Evolutionary conservation across 2,888 invertebrate genomes (phyloP).

Genomic region (Cheiracanthium punctorium): DNA sequence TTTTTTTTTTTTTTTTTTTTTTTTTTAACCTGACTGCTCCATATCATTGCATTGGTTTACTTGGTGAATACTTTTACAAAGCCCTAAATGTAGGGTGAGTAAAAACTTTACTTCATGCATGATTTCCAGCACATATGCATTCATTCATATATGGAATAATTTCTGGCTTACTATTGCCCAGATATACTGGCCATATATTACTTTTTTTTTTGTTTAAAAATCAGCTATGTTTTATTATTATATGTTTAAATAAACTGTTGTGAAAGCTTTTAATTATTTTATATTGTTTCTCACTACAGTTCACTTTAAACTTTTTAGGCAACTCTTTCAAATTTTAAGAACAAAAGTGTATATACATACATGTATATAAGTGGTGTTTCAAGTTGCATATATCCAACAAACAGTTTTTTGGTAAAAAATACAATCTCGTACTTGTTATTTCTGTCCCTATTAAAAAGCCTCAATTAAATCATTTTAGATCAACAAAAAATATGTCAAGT

Average conservation of each 20-base stretch:
- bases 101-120: constrained; percentile 29
- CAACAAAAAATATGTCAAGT: no score
- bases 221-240: constrained; percentile 8
- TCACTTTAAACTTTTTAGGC: no score
- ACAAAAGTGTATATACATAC: no score
- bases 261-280: neutral
- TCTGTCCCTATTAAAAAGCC: no score
- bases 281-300: neutral
- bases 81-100: constrained; percentile 10
- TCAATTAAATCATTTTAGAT: no score
- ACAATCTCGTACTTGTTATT: no score
- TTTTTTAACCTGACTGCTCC: constrained; percentile 27
- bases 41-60: constrained; percentile 24
- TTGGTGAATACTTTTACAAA: constrained; percentile 30
- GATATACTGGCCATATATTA: neutral
- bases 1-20: constrained; percentile 24
- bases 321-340: no score
- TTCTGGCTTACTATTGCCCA: neutral
- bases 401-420: no score
- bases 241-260: constrained; percentile 14
- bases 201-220: neutral
- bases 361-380: no score
- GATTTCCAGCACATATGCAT: neutral
- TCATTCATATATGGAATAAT: neutral
- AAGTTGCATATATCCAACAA: no score